Evolutionary conservation across 2,113 vertebrate species (phyloP), one percentile per base, ranked within the genome.

Genomic region (Caranx melampygus): DNA sequence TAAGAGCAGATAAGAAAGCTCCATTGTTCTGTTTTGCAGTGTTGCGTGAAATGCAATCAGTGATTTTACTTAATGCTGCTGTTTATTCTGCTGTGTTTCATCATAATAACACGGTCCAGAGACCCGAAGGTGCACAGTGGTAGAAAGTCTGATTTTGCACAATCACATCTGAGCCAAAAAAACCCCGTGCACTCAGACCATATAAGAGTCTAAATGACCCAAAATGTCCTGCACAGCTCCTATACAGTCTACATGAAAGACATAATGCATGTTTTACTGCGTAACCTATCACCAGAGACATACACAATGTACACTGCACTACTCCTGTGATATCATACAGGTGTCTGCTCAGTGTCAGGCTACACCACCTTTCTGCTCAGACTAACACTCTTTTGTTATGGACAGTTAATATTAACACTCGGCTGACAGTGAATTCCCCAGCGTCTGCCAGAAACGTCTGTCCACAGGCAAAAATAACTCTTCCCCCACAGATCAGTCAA

Each of bases 371-470:
- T 74, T 68, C 74, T 37, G 62, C 67, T 75, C 85, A 81, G 78
- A 79, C 66, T 77, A 72, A 78, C 83, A 60, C 81, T 78, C 84
- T 68, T 81, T 85, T 88, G 82, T 86, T 88, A 79, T 42, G 67
- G 78, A 86, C 66, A 61, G 79, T 87, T 91, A 89, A 92, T 86
- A 89, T 83, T 88, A 85, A 89, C 84, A 79, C 74, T 84, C 55
- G 49, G 44, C 81, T 77, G 67, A 84, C 82, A 16, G 69, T 72
- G 75, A 83, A 89, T 81, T 87, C 79, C 85, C 73, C 60, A 2
- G 49, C 20, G 21, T 78, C 84, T 87, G 75, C 83, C 89, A 86
- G 65, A 84, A 84, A 70, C 26, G 72, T 88, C 83, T 81, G 57
- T 87, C 85, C 75, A 84, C 74, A 15, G 87, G 86, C 81, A 40